Percentiles rank a stretch among this genome's conserved stretches.
Conservation (phyloP, 2,888 invertebrate species). For the Drosophila suboccidentalis region DNA sequence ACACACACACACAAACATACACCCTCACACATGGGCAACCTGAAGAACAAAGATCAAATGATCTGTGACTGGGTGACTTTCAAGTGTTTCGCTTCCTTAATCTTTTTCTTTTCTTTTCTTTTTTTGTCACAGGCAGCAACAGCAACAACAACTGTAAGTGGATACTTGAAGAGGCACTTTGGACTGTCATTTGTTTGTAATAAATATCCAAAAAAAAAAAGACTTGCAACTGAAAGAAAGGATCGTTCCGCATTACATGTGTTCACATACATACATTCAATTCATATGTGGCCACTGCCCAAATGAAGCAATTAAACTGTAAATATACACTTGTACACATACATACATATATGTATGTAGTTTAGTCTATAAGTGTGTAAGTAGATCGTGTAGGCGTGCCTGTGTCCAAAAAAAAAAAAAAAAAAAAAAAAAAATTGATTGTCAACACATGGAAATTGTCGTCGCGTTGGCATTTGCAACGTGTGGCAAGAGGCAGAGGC, state of each 20-base stretch:
- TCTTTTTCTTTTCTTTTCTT: background rate
- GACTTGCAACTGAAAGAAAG: conserved; percentile 23
- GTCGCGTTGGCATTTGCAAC: conserved; percentile 53
- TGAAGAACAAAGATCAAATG: conserved; percentile 51
- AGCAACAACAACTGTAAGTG: conserved; percentile 61
- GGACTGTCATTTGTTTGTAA: conserved; percentile 74
- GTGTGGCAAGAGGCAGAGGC: conserved; percentile 3
- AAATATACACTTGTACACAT: background rate
- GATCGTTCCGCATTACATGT: conserved; percentile 46
- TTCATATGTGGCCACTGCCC: conserved; percentile 22
- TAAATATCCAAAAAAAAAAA: conserved; percentile 51
- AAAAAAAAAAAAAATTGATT: conserved; percentile 38
- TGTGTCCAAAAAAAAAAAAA: conserved; percentile 28
- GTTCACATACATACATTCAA: conserved; percentile 18
- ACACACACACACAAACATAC: background rate
- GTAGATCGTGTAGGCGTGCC: conserved; percentile 41
- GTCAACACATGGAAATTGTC: conserved; percentile 65
- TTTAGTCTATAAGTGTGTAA: background rate
- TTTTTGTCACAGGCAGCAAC: conserved; percentile 25
- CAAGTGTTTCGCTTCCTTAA: conserved; percentile 37
- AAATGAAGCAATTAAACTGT: conserved; percentile 56
- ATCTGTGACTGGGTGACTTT: conserved; percentile 60
- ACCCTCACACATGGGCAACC: background rate
- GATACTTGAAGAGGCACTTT: conserved; percentile 69
- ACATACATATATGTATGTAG: background rate